Evolutionary conservation across 2,888 invertebrate genomes (phyloP).

Genomic region (Troides aeacus): DNA sequence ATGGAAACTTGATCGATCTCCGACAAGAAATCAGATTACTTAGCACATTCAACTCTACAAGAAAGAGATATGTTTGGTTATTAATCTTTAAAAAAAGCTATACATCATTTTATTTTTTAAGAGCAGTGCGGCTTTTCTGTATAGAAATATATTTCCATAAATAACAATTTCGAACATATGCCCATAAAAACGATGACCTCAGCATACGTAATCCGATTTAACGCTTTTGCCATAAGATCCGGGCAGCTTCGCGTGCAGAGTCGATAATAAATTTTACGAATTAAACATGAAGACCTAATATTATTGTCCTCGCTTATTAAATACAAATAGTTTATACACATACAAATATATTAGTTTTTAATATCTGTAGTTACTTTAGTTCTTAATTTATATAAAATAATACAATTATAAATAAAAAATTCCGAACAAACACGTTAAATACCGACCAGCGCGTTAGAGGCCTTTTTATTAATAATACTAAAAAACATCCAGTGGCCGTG

Average conservation of each 20-base stretch:
- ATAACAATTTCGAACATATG: background rate
- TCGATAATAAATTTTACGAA: background rate
- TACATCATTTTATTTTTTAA: background rate
- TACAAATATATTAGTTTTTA: no score
- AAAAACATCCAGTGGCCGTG: background rate
- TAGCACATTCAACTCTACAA: background rate
- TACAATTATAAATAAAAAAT: no score
- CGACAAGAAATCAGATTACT: background rate
- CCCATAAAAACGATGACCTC: background rate
- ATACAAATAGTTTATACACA: no score
- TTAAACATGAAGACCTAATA: background rate
- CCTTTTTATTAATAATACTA: background rate
- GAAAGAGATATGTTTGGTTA: background rate
- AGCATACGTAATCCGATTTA: background rate
- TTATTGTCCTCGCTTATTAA: background rate
- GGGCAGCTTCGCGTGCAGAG: background rate
- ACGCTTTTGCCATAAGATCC: constrained; percentile 4
- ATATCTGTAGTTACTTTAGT: no score
- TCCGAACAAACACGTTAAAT: no score
- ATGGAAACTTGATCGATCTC: no score
- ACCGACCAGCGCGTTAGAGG: no score
- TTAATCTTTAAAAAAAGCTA: background rate
- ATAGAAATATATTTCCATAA: background rate
- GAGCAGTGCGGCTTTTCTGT: background rate
- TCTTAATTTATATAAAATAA: no score